Evolutionary conservation across 2,888 invertebrate genomes (phyloP), one percentile per base, ranked within the genome.

Genomic region (Sesia apiformis): DNA sequence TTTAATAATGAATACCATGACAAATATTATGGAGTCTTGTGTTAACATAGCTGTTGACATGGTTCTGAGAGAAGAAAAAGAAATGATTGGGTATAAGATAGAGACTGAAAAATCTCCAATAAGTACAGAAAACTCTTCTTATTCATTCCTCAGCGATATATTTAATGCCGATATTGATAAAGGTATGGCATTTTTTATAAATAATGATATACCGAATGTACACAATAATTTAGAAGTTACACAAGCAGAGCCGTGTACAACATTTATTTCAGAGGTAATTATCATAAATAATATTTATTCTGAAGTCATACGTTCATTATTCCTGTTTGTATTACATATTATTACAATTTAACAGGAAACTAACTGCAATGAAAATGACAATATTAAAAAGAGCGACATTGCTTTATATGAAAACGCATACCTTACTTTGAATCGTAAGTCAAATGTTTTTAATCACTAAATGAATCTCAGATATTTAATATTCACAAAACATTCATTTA

Each of bases 331-430:
- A 23, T 23, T 23, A 23, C 23, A 23, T 23, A 23, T 23, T 23
- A 23, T 23, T 23, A 23, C 23, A 1, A 23, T 23, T 23, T 23
- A 23, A 23, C 23, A 23, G 23, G 2, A 23, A 23, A 23, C 23
- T 23, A 23, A 23, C 23, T 23, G 1, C 23, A 23, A 46, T 4
- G 46, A 46, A n/a, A 46, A 3, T 5, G 7, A 46, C 23, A 46
- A 50, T 50, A 38, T 23, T 38, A 50, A 38, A 38, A 50, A 50
- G 38, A 63, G 66, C 39, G 70, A 75, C 55, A 65, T 67, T 43
- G 61, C 67, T 42, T 65, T 67, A 39, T 79, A 72, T 61, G 81
- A 80, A 73, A 70, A 76, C 59, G 74, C 78, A 7, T 82, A 75
- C 51, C 51, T 58, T 40, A 51, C 57, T 23, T 52, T 58, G 46